Evolutionary conservation across 1,140 invertebrate species (phyloP), one percentile per base, ranked within the genome.

Genomic region (Neoseiulus cucumeris): DNA sequence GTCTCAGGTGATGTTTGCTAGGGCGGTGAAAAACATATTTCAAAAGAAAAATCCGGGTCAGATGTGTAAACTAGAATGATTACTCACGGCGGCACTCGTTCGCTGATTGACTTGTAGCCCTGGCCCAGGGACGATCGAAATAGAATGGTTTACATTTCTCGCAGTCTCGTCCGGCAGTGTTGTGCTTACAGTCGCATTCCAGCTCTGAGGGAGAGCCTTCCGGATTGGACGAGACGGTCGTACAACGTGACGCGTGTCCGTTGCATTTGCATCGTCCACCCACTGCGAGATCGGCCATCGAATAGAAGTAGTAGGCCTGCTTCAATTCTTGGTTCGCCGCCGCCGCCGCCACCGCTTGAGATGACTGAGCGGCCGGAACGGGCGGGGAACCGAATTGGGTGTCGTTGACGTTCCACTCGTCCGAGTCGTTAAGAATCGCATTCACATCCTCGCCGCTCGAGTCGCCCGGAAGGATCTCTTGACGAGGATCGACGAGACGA

Each of bases 101-200:
- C 71, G 95, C 89, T 73, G 96, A 88, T 66, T 83, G 81, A 4
- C 85, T 84, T 5, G 94, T 98, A 47, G 95, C 95, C 70, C 95
- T 80, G 44, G 88, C 90, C 96, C 96, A 99, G 42, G 96, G 96
- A 68, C 92, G 79, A 77, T 99, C 96, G 76, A 94, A 96, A 80
- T 95, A 89, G 82, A 98, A 98, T 20, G 87, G 88, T 76, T 93
- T 95, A 80, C 96, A 99, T 70, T 89, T 82, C 79, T 99, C 95
- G 80, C 96, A 99, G 77, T 99, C 96, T 42, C 87, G 79, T 22
- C 95, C 95, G 1, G 90, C 93, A 1, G 96, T 99, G 76, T 98
- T 98, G 78, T 99, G 96, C 72, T 87, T 86, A 76, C 96, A 99
- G 71, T 98, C 93, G 79, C 96, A 99, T 2, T 81, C 80, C 70